These are phyloP conservation scores for Drosophila meridiana DNA, from an alignment of 2,888 invertebrate genomes.

Conservation along the genomic window DNA sequence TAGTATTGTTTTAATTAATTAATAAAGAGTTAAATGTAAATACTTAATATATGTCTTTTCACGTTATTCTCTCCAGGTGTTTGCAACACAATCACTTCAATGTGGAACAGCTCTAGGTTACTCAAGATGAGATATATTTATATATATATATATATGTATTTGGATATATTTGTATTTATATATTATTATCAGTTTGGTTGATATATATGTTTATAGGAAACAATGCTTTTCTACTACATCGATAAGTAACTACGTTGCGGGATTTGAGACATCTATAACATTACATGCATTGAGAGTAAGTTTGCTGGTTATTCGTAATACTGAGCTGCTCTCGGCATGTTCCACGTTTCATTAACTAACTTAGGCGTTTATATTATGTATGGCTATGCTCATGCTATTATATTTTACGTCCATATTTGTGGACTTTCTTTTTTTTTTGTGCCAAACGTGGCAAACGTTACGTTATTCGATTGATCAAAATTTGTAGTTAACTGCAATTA, in stretches of 20 bases:
- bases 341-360: slow-evolving; percentile 57
- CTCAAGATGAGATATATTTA: slow-evolving; percentile 33
- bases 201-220: slow-evolving; percentile 38
- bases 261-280: slow-evolving; percentile 30
- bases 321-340: slow-evolving; percentile 53
- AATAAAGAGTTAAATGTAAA: slow-evolving; percentile 59
- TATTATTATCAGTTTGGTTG: slow-evolving; percentile 34
- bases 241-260: slow-evolving; percentile 17
- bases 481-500: slow-evolving; percentile 3
- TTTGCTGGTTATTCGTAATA: slow-evolving; percentile 53
- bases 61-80: slow-evolving; percentile 75
- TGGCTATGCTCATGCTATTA: slow-evolving; percentile 49
- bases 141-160: slow-evolving; percentile 14
- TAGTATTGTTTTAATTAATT: slow-evolving; percentile 44
- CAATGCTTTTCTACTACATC: slow-evolving; percentile 22
- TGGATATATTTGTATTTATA: slow-evolving; percentile 5
- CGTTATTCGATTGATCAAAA: slow-evolving; percentile 32
- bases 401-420: slow-evolving; percentile 13
- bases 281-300: slow-evolving; percentile 22
- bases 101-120: slow-evolving; percentile 65
- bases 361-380: slow-evolving; percentile 49
- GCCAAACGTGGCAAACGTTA: slow-evolving; percentile 23
- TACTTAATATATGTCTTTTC: slow-evolving; percentile 74
- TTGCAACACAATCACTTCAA: slow-evolving; percentile 78
- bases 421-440: slow-evolving; percentile 12